phyloP scores from a whole-genome alignment of 2,888 invertebrate species.

The Heterodera filipjevi region DNA sequence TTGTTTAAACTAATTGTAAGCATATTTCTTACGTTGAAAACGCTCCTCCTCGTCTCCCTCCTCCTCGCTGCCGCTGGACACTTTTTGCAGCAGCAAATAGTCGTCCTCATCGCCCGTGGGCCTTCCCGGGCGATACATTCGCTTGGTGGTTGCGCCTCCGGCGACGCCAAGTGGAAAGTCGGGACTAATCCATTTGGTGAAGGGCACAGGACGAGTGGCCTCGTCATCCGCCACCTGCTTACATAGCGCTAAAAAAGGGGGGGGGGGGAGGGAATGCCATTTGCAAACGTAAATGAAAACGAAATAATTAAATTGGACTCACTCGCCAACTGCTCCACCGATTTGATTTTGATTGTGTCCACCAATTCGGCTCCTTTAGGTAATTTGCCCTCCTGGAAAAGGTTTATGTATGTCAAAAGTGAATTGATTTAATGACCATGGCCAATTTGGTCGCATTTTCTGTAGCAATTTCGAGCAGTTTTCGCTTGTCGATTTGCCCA shows the following conservation, averaged over 20 bases:
- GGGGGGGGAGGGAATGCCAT: too few species aligned
- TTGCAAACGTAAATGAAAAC: too few species aligned
- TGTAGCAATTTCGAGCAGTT: constrained; percentile 50
- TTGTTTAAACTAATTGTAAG: too few species aligned
- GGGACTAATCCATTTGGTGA: constrained; percentile 19
- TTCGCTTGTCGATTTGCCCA: constrained; percentile 48
- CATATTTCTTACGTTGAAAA: constrained; percentile 19
- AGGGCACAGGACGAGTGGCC: constrained; percentile 18
- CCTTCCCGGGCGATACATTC: background rate
- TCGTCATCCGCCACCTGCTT: constrained; percentile 24
- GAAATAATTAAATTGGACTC: too few species aligned
- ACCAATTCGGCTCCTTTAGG: constrained; percentile 33
- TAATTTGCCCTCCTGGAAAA: constrained; percentile 26
- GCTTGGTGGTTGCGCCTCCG: background rate
- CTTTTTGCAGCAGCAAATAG: constrained; percentile 10
- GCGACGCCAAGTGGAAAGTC: constrained; percentile 12
- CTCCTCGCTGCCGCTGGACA: constrained; percentile 25
- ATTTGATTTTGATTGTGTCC: constrained; percentile 33
- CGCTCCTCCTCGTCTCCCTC: constrained; percentile 28
- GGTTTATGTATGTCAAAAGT: background rate
- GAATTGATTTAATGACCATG: constrained; percentile 8
- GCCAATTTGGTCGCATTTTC: constrained; percentile 45
- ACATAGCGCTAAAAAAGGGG: constrained; percentile 15
- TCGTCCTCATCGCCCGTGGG: background rate
- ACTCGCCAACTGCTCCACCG: constrained; percentile 32